Conservation (phyloP, 2,888 invertebrate genomes). For the Drosophila rellima region DNA sequence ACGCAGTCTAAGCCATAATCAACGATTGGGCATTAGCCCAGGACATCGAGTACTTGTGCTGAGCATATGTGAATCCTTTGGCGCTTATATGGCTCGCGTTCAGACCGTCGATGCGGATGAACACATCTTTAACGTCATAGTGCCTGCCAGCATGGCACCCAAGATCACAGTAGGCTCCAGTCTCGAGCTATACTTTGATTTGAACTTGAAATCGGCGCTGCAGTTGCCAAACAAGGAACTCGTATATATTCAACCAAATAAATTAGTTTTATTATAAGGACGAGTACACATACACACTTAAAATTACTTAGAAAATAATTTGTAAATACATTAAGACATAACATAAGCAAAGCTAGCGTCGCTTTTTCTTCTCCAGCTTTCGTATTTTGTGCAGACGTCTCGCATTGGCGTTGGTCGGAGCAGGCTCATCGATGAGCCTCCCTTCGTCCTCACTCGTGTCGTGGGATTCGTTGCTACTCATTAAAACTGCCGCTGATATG, state of each 20-base stretch:
- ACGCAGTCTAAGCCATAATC: constrained; percentile 43
- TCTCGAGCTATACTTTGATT: constrained; percentile 43
- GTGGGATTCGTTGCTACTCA: constrained; percentile 86
- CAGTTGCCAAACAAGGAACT: constrained; percentile 32
- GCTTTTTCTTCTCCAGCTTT: constrained; percentile 84
- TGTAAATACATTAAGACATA: constrained; percentile 16
- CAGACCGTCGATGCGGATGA: background rate
- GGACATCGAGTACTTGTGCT: constrained; percentile 30
- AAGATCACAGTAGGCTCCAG: constrained; percentile 8
- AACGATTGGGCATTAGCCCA: constrained; percentile 42
- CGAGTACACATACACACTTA: constrained; percentile 20
- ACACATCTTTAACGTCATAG: constrained; percentile 35
- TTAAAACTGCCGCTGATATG: constrained; percentile 92
- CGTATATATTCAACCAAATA: constrained; percentile 52
- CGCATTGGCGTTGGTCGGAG: constrained; percentile 37
- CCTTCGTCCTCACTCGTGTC: constrained; percentile 54
- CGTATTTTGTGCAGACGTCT: constrained; percentile 83
- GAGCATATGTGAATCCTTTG: constrained; percentile 35
- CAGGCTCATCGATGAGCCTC: constrained; percentile 28
- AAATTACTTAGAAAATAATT: constrained; percentile 26
- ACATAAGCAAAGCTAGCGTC: constrained; percentile 69
- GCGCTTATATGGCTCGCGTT: constrained; percentile 41
- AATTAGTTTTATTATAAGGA: constrained; percentile 51
- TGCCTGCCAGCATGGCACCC: constrained; percentile 13
- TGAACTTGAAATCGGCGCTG: constrained; percentile 11